These are phyloP conservation scores for Neoscelio sp. DNA, from an alignment of 2,888 invertebrate species.

Conservation along the genomic window DNA sequence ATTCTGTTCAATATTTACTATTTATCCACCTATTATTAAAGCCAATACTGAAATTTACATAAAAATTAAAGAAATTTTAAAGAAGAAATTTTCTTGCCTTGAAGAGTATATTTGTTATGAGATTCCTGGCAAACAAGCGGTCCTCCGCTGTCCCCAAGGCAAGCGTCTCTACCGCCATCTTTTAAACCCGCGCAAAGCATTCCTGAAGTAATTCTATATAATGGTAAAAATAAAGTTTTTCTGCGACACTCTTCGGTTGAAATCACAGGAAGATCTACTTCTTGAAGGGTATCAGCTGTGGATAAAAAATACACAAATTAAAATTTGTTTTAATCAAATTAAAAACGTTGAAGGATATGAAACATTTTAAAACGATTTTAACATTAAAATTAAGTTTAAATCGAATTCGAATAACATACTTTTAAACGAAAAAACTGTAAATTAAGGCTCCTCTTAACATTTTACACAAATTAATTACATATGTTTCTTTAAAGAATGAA, in stretches of 20 bases:
- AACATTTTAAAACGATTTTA: too few species aligned
- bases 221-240: conserved; percentile 89
- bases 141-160: conserved; percentile 92
- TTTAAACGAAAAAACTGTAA: too few species aligned
- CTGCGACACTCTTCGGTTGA: conserved; percentile 91
- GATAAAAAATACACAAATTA: conserved; percentile 48
- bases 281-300: conserved; percentile 92
- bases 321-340: background rate
- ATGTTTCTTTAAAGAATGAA: too few species aligned
- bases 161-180: conserved; percentile 91
- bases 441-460: too few species aligned
- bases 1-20: too few species aligned
- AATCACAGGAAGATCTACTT: conserved; percentile 91
- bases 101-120: conserved; percentile 79
- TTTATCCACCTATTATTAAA: too few species aligned
- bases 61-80: too few species aligned
- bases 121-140: conserved; percentile 90
- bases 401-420: too few species aligned
- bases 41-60: too few species aligned
- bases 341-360: background rate
- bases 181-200: conserved; percentile 94
- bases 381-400: too few species aligned
- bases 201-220: conserved; percentile 91
- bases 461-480: too few species aligned
- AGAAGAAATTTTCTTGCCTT: conserved; percentile 75